These are phyloP conservation scores for Dryococelus australis DNA, from an alignment of 2,888 invertebrate genomes.

Conservation along the genomic window DNA sequence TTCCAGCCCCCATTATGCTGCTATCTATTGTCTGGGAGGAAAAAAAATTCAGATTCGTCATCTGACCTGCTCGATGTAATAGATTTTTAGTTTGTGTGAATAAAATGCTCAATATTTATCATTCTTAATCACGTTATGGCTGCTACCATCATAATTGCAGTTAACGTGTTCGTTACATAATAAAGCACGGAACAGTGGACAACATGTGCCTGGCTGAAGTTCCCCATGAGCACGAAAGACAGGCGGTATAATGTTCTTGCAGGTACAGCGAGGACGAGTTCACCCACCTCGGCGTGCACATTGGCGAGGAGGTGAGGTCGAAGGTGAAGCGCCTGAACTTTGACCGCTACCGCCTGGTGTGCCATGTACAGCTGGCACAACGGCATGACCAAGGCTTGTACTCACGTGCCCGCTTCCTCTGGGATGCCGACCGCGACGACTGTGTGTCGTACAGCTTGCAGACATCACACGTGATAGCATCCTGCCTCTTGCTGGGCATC, in stretches of 20 bases:
- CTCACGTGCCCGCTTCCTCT: not conserved
- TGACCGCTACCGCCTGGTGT: not conserved
- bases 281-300: not conserved
- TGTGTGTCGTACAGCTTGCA: not conserved
- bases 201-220: no score
- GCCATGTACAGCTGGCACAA: not conserved
- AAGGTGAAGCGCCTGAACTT: not conserved
- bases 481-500: not conserved
- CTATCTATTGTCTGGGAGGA: no score
- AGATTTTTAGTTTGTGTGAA: no score
- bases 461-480: not conserved
- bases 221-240: no score
- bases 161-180: no score
- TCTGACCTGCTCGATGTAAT: no score
- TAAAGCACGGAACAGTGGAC: no score
- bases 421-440: not conserved
- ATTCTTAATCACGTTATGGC: no score
- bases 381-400: not conserved
- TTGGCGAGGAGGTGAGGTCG: not conserved
- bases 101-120: no score
- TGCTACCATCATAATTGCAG: no score
- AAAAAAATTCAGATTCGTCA: no score
- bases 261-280: not conserved
- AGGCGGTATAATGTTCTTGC: not conserved
- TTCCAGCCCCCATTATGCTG: no score